Percentiles rank a stretch among this genome's conserved stretches.
phyloP scores from a whole-genome alignment of 1,140 invertebrate species.

The Drosophila mayri region DNA sequence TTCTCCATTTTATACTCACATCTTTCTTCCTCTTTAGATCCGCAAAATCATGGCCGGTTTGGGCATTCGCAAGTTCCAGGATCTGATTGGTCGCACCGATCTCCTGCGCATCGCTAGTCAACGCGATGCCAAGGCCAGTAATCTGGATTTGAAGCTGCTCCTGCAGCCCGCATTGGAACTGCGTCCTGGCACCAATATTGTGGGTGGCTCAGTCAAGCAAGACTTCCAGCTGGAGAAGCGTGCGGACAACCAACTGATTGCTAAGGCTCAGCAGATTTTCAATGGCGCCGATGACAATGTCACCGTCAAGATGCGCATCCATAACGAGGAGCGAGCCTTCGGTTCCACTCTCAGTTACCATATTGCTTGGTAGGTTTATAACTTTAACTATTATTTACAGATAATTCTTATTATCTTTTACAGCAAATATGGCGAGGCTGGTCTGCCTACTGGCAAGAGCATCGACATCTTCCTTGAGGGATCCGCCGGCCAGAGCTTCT shows the following conservation, averaged over 20 bases:
- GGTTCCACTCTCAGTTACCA: constrained; percentile 97
- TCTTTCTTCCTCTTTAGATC: constrained; percentile 86
- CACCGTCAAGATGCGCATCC: constrained; percentile 92
- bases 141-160: constrained; percentile 94
- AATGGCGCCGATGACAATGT: constrained; percentile 89
- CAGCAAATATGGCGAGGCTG: constrained; percentile 95
- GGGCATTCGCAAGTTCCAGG: constrained; percentile 95
- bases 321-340: constrained; percentile 97
- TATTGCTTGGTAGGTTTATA: constrained; percentile 92
- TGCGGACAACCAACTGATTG: constrained; percentile 94
- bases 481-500: constrained; percentile 99
- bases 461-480: constrained; percentile 95
- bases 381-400: background rate
- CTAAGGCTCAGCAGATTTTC: constrained; percentile 90
- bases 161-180: constrained; percentile 95
- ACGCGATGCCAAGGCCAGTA: constrained; percentile 91
- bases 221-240: constrained; percentile 97
- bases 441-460: constrained; percentile 92
- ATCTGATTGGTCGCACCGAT: constrained; percentile 97
- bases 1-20: background rate
- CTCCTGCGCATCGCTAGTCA: constrained; percentile 89
- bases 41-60: constrained; percentile 95
- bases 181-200: constrained; percentile 95
- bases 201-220: constrained; percentile 94
- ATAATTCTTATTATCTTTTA: constrained; percentile 6